A percentile compares a stretch with the other conserved stretches of the same genome.
These are phyloP conservation scores for Adela reaumurella DNA, from an alignment of 2,888 invertebrate genomes.

Conservation along the genomic window DNA sequence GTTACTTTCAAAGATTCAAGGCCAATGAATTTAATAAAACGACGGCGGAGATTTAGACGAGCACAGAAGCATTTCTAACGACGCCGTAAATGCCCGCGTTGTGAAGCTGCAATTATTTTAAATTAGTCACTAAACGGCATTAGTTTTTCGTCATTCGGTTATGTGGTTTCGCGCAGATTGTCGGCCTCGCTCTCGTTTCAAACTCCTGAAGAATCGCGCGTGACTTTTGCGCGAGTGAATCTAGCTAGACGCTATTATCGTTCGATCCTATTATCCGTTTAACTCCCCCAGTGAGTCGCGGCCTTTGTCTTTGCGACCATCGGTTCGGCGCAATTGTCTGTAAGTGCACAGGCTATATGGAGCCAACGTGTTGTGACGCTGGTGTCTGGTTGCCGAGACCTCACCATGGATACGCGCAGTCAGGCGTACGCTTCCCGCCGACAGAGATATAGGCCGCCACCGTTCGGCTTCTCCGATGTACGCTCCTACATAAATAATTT, in stretches of 20 bases:
- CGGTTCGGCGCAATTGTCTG: not conserved
- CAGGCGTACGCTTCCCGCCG: not conserved
- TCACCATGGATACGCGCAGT: not conserved
- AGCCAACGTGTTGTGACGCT: not conserved
- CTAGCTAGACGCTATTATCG: too few relatives aligned
- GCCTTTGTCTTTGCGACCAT: not conserved
- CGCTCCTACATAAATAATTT: slow-evolving; percentile 47
- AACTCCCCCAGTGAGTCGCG: slow-evolving; percentile 1
- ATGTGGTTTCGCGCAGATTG: not conserved
- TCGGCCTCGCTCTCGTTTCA: not conserved
- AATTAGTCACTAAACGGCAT: too few relatives aligned
- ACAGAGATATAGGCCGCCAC: slow-evolving; percentile 1
- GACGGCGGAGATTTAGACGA: too few relatives aligned
- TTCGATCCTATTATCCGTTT: not conserved
- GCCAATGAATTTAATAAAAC: too few relatives aligned
- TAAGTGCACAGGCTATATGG: not conserved
- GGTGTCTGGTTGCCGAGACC: not conserved
- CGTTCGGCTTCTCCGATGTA: slow-evolving; percentile 39
- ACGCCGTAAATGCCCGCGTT: too few relatives aligned
- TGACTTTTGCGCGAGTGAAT: not conserved
- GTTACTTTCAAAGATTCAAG: too few relatives aligned
- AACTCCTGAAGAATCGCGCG: not conserved
- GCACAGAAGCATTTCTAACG: too few relatives aligned
- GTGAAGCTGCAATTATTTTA: too few relatives aligned
- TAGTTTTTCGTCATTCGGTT: too few relatives aligned